phyloP scores from a whole-genome alignment of 2,113 vertebrate genomes.

The Vanacampus margaritifer region DNA sequence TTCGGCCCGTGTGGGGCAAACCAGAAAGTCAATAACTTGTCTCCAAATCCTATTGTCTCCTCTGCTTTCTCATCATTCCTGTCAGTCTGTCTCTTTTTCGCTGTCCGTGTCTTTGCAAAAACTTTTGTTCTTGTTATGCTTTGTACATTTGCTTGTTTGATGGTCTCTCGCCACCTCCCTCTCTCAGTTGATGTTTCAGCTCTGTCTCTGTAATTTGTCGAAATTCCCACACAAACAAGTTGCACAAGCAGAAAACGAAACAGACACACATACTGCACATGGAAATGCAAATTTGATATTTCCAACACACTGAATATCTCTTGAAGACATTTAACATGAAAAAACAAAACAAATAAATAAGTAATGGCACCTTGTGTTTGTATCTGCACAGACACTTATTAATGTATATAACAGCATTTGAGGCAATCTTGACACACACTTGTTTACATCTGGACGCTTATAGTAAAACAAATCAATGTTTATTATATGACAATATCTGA shows the following conservation, averaged over 20 bases:
- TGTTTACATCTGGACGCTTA: background rate
- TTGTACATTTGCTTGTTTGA: background rate
- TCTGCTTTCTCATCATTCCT: slow-evolving; percentile 10
- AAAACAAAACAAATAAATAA: background rate
- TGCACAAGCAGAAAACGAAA: background rate
- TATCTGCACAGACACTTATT: background rate
- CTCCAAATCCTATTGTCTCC: slow-evolving; percentile 3
- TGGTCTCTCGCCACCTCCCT: background rate
- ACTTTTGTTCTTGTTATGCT: background rate
- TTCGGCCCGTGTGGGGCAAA: slow-evolving; percentile 21
- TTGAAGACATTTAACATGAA: no score
- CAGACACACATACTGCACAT: background rate
- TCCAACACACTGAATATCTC: background rate
- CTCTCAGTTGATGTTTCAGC: background rate
- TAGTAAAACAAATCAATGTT: background rate
- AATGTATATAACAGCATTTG: background rate
- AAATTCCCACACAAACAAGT: background rate
- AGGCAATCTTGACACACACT: background rate
- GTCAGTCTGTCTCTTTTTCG: slow-evolving; percentile 1
- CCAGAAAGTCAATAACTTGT: background rate
- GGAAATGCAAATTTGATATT: background rate
- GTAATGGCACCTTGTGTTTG: background rate
- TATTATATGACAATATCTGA: no score
- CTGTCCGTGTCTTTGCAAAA: background rate
- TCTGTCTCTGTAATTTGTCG: background rate